Conservation (phyloP, 2,113 vertebrate genomes). For the Sylvilagus bachmani region DNA sequence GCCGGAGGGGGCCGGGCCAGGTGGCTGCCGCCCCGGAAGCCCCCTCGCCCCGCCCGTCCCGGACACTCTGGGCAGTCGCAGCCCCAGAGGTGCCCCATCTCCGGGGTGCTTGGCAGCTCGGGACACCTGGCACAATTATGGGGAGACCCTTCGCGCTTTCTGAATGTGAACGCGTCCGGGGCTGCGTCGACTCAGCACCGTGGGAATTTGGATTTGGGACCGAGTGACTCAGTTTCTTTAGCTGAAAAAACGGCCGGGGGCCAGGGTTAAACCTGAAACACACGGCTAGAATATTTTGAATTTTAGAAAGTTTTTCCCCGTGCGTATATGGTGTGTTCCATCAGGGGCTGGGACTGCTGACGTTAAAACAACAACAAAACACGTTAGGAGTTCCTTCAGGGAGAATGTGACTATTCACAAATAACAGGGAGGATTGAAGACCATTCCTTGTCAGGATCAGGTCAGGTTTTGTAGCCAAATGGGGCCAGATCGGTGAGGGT, state of each 20-base stretch:
- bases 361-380: neutral
- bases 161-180: neutral
- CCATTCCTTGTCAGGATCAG: neutral
- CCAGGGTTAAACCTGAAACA: slow-evolving; percentile 10
- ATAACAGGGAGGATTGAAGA: neutral
- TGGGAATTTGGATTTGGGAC: slow-evolving; percentile 24
- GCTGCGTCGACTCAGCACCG: slow-evolving; percentile 1
- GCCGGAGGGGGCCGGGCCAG: slow-evolving; percentile 77
- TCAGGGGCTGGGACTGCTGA: neutral
- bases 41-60: slow-evolving; percentile 64
- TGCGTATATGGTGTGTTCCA: neutral
- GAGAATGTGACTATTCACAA: slow-evolving; percentile 34
- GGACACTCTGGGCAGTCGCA: neutral
- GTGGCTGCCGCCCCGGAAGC: slow-evolving; percentile 79
- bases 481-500: neutral
- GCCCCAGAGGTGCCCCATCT: neutral
- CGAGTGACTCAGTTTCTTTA: slow-evolving; percentile 61
- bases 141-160: neutral
- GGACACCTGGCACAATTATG: neutral
- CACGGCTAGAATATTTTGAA: neutral
- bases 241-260: neutral
- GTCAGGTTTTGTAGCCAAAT: slow-evolving; percentile 52
- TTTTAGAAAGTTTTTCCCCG: slow-evolving; percentile 34
- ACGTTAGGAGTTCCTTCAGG: slow-evolving; percentile 24
- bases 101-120: neutral